Evolutionary conservation across 2,113 vertebrate species (phyloP).

Genomic region (Neopipo cinnamomea): DNA sequence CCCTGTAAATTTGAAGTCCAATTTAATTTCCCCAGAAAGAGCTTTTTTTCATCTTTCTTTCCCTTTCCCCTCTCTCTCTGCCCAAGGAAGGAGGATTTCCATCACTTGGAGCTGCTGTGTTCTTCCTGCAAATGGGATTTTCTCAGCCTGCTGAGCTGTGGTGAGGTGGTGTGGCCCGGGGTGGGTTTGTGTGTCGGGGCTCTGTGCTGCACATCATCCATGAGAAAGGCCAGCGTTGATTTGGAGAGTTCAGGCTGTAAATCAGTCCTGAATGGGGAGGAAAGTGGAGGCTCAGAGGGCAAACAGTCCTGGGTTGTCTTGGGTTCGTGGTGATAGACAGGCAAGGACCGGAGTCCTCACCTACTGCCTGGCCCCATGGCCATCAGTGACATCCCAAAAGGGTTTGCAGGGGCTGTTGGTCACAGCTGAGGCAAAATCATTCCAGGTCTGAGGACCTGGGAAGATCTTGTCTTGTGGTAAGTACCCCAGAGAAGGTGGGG

Average conservation of each 20-base stretch:
- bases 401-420: background rate
- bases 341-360: background rate
- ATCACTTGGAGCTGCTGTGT: background rate
- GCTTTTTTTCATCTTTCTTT: background rate
- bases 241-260: background rate
- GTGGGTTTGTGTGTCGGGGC: fast-evolving
- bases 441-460: background rate
- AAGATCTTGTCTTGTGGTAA: background rate
- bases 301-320: background rate
- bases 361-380: background rate
- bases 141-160: background rate
- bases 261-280: background rate
- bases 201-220: background rate
- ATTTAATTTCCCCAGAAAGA: conserved; percentile 52
- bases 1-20: conserved; percentile 51
- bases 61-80: background rate
- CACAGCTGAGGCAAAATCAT: background rate
- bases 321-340: background rate
- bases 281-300: fast-evolving
- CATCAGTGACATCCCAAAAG: background rate
- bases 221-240: background rate
- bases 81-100: background rate
- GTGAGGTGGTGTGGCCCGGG: background rate
- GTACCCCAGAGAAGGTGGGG: background rate
- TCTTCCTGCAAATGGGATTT: background rate